Evolutionary conservation across 2,888 invertebrate species (phyloP), one percentile per base, ranked within the genome.

Genomic region (Labia minor): DNA sequence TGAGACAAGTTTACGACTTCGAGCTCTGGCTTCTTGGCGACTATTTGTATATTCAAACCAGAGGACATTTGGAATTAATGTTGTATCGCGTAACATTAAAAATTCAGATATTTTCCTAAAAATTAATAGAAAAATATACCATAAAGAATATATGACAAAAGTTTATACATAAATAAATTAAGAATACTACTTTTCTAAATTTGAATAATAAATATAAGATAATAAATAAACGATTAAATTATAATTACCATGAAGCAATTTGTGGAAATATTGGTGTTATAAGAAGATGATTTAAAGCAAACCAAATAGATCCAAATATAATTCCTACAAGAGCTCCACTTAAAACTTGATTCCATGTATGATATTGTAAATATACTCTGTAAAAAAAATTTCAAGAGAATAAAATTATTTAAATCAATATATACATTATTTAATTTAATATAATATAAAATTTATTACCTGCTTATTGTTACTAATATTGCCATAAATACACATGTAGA

Each of bases 31-130:
- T 76, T 94, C 94, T 73, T 89, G 88, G 71, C 92, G 82, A 66
- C 90, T 88, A 71, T 89, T 90, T 21, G 92, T 92, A 77, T 95
- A 95, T 77, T 95, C 94, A 77, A 95, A 95, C 92, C 93, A 94
- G 71, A 94, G 77, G 18, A 95, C 89, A 77, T 95, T 94, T 21
- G 94, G 94, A 76, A 95, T 95, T 68, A 93, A 79, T 0, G 93
- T 92, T 49, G 92, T 92, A 76, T 95, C 95, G 70, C 94, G 83
- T 69, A 95, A 80, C 80, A 95, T 85, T 69, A 94, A 79, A 77
- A 90, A 86, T 79, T 95, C 94, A 68, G 91, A 89, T 71, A 90
- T 78, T 79, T 86, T 89, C 85, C 93, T 94, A 81, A 21, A 82
- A 81, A 65, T 33, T 6, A n/a, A 64, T 21, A 64, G 33, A 64